These are phyloP conservation scores for Oplegnathus fasciatus DNA, from an alignment of 2,113 vertebrate genomes.

Conservation along the genomic window DNA sequence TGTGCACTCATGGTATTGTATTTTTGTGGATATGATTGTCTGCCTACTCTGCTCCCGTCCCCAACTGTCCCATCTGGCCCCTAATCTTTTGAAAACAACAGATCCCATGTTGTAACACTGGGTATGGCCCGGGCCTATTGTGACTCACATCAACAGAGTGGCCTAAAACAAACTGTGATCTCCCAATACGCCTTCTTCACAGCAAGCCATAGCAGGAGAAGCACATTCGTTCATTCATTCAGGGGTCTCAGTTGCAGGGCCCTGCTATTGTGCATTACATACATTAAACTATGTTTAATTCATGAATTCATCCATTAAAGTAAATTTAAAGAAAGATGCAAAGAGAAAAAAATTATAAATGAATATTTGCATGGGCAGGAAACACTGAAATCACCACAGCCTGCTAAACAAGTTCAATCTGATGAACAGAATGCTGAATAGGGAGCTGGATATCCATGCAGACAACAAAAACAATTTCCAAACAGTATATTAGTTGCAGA, in stretches of 20 bases:
- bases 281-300: not conserved
- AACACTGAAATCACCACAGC: not conserved
- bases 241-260: not conserved
- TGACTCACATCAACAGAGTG: not conserved
- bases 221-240: not conserved
- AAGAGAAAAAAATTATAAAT: not conserved
- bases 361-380: not conserved
- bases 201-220: not conserved
- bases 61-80: not conserved
- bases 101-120: not conserved
- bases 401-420: conserved; percentile 6
- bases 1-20: not conserved
- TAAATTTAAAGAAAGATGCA: not conserved
- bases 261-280: not conserved
- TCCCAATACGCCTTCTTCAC: not conserved
- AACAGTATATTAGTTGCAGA: conserved; percentile 46
- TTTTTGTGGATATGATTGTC: conserved; percentile 6
- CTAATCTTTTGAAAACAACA: conserved; percentile 13
- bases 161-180: not conserved
- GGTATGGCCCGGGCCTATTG: not conserved
- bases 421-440: not conserved
- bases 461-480: conserved; percentile 41
- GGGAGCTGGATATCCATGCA: conserved; percentile 22
- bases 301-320: not conserved
- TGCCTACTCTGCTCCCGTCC: not conserved